Base-by-base conservation (phyloP, 2,888 invertebrate genomes). In the Eupithecia subumbrata region DNA sequence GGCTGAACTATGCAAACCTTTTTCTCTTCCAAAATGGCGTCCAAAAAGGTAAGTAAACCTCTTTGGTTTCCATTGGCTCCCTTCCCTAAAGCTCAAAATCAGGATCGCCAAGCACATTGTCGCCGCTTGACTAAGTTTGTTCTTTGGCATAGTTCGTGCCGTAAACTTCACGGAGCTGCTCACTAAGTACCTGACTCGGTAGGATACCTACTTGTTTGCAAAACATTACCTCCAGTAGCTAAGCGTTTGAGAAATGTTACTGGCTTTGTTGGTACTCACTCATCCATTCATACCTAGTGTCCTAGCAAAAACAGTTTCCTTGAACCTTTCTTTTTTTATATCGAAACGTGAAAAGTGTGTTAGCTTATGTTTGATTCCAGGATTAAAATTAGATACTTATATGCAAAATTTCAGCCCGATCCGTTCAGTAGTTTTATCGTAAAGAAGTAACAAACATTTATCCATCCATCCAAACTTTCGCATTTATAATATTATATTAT, bases 201-300 rank as follows among this genome's bases (percentile, higher is more conserved):
- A 56, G 48, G 18, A 18, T 48, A 60, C 4, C 40, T 67, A 67
- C 40, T 43, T 22, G 37, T 67, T 40, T 67, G 40, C 69, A 68
- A 63, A 67, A 73, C 73, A 60, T 68, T 76, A 68, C 30, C 75
- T 72, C 64, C 22, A 52, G 40, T 43, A 74, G 64, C 63, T 14
- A 63, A 34, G 34, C 30, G 18, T 64, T 34, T 64, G 34, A 34
- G 22, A 25, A 9, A 34, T 30, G 16, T 34, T 8, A 34, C 30
- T 16, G 34, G 64, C 34, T 64, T 34, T 64, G 64, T 30, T 34
- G 34, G 64, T 30, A 64, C 18, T 64, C 16, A 34, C 64, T 64
- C 34, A 34, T 60, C 12, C 12, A 64, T 64, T 7, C 30, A 63
- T 11, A n/a, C n/a, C 52, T 60, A 25, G 14, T 12, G 22, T 60